phyloP scores from a whole-genome alignment of 2,113 vertebrate genomes.

The Ammodytes marinus region DNA sequence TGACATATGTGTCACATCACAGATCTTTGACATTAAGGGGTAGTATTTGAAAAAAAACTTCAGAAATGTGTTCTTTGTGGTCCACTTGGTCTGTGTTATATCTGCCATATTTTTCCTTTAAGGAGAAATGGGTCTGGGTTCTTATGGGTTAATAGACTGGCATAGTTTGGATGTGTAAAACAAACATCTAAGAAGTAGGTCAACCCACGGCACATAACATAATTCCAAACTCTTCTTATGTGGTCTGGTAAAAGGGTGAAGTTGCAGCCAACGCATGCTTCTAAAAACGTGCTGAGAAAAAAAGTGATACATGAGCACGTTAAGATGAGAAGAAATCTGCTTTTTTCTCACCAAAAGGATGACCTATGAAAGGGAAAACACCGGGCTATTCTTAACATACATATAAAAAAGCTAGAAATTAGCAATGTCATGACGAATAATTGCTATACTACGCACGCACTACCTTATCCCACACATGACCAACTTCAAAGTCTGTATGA shows the following conservation, averaged over 20 bases:
- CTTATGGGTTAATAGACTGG: conserved; percentile 17
- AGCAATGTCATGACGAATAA: conserved; percentile 42
- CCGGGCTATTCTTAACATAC: neutral
- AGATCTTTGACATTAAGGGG: too few relatives aligned
- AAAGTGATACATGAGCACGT: conserved; percentile 14
- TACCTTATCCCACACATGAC: conserved; percentile 39
- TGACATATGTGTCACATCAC: too few relatives aligned
- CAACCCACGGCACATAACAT: conserved; percentile 25
- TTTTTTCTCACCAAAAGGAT: conserved; percentile 13
- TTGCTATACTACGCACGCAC: conserved; percentile 19
- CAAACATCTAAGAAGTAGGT: conserved; percentile 45
- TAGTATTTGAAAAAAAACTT: too few relatives aligned
- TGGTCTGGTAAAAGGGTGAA: conserved; percentile 34
- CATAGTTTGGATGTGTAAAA: conserved; percentile 33
- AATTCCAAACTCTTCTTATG: conserved; percentile 32
- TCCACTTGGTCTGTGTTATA: too few relatives aligned
- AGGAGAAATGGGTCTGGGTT: too few relatives aligned
- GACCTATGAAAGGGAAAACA: conserved; percentile 31
- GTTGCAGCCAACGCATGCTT: conserved; percentile 12
- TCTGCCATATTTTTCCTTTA: too few relatives aligned
- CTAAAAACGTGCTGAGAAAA: conserved; percentile 26
- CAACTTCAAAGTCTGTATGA: conserved; percentile 39
- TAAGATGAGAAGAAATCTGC: conserved; percentile 15
- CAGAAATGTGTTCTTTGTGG: too few relatives aligned
- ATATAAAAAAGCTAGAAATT: neutral